Base-by-base conservation (phyloP, 2,797 vertebrate species). In the Aphelocoma californica region DNA sequence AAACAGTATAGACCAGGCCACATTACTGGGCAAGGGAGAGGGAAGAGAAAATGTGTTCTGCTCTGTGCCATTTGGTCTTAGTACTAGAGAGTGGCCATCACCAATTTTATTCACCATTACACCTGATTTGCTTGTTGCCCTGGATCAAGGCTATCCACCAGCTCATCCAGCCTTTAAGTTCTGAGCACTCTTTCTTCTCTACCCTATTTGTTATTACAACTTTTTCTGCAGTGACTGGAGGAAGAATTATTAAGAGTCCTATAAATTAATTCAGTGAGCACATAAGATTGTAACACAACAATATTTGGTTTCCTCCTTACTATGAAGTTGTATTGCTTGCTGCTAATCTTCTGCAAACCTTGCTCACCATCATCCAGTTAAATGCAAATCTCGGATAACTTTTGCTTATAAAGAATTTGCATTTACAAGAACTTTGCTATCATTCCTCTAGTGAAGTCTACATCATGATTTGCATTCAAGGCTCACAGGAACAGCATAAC, bases 321-420 rank as follows among this genome's bases (percentile, higher is more conserved):
- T 48, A 44, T 36, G 14, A 92, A 61, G 71, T 54, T 50, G 38
- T 21, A 53, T 40, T 80, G 69, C 57, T 67, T 21, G 47, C 77
- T 81, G 75, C 72, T 93, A 28, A 78, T 89, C 75, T 80, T 60
- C 72, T 19, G 10, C 50, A 95, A 90, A 72, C 72, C 79, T 91
- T 72, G 50, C 40, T 81, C 69, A 73, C 71, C 16, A 1, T 36
- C 84, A 87, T n/a, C 36, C 86, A 61, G 50, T 44, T 89, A 78
- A 93, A 73, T 44, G 50, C 57, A 92, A 89, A 75, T 69, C 67
- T 65, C 40, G 5, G 51, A 24, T 92, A 92, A 90, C 47, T 95
- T 96, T 18, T 86, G 23, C 84, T 89, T 88, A 69, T 25, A 65
- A 94, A 94, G 61, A 74, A 88, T 87, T 89, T 93, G 67, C 64